Evolutionary conservation across 2,888 invertebrate genomes (phyloP).

Genomic region (Dinocampus coccinellae): DNA sequence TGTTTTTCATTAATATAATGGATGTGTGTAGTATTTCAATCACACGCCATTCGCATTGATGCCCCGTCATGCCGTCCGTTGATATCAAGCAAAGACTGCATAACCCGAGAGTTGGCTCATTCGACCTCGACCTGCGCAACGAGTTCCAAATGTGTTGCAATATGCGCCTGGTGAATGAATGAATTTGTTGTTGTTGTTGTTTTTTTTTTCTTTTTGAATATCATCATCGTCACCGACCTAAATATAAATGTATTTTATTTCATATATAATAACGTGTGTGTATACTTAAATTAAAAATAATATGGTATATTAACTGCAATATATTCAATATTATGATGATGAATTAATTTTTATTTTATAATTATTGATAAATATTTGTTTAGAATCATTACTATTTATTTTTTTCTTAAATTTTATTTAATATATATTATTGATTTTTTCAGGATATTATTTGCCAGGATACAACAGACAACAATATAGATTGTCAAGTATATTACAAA

Average conservation of each 20-base stretch:
- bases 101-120: constrained; percentile 20
- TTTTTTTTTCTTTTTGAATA: too few species aligned
- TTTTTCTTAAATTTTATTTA: too few species aligned
- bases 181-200: constrained; percentile 43
- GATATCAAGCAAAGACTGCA: constrained; percentile 14
- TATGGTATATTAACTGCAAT: too few species aligned
- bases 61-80: not conserved
- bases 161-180: constrained; percentile 37
- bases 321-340: too few species aligned
- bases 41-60: constrained; percentile 17
- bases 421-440: too few species aligned
- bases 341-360: too few species aligned
- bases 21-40: not conserved
- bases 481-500: too few species aligned
- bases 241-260: not conserved
- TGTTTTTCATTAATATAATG: not conserved
- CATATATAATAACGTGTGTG: not conserved
- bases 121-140: constrained; percentile 33
- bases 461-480: too few species aligned
- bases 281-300: too few species aligned
- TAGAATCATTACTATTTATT: too few species aligned
- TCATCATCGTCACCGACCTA: constrained; percentile 29
- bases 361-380: too few species aligned
- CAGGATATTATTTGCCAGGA: too few species aligned
- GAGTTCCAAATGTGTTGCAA: constrained; percentile 4